Conservation (phyloP, 2,113 vertebrate genomes). For the Rhabdornis inornatus region DNA sequence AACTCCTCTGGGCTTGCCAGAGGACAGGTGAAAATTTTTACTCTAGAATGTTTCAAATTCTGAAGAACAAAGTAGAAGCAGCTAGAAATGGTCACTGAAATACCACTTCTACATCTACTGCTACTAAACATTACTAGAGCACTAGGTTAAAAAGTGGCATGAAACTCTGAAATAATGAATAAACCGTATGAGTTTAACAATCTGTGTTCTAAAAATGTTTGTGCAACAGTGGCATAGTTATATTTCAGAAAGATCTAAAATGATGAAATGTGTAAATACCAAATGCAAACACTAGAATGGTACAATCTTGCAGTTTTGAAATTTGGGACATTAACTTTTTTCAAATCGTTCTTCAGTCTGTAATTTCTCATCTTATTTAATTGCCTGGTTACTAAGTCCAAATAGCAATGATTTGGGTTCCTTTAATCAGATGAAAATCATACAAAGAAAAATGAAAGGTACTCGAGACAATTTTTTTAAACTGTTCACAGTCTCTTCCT, state of each 20-base stretch:
- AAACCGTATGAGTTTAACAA: not conserved
- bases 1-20: not conserved
- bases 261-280: not conserved
- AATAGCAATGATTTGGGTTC: not conserved
- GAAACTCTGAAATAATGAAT: not conserved
- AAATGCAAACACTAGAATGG: not conserved
- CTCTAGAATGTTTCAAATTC: not conserved
- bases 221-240: not conserved
- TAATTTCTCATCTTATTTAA: not conserved
- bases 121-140: not conserved
- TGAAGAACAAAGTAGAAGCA: not conserved
- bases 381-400: not conserved
- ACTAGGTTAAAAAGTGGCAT: not conserved
- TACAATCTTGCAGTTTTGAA: not conserved
- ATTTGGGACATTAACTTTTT: not conserved
- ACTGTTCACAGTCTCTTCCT: not conserved
- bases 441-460: not conserved
- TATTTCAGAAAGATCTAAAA: not conserved
- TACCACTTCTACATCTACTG: not conserved
- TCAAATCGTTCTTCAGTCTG: not conserved
- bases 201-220: not conserved
- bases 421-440: not conserved
- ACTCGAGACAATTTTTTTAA: not conserved
- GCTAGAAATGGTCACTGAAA: not conserved
- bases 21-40: not conserved